A percentile compares a stretch with the other conserved stretches of the same genome.
These are phyloP conservation scores for Maccullochella peelii DNA, from an alignment of 2,113 vertebrate genomes.

Conservation along the genomic window DNA sequence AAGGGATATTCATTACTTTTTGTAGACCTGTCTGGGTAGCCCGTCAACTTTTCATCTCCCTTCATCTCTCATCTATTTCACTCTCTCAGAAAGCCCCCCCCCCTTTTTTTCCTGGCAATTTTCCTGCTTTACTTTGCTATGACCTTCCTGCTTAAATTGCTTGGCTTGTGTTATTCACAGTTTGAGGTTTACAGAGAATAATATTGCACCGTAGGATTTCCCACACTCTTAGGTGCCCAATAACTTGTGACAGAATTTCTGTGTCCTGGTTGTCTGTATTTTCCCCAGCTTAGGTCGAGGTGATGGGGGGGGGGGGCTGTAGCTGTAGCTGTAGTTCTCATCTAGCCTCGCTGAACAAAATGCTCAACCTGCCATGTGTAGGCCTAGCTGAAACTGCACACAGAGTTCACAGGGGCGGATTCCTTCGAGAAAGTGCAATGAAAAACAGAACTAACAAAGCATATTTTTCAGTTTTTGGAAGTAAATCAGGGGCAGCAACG, in stretches of 20 bases:
- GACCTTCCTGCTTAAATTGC: conserved; percentile 87
- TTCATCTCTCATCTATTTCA: conserved; percentile 87
- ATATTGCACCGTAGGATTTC: conserved; percentile 83
- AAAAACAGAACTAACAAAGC: conserved; percentile 50
- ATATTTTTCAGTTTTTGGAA: conserved; percentile 35
- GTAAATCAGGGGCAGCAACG: conserved; percentile 17
- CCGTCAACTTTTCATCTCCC: conserved; percentile 86
- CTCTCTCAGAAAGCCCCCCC: conserved; percentile 78
- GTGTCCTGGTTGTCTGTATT: conserved; percentile 75
- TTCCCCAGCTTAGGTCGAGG: conserved; percentile 71
- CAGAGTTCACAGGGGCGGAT: conserved; percentile 32
- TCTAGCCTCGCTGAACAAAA: conserved; percentile 63
- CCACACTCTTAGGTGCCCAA: conserved; percentile 84
- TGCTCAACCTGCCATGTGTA: conserved; percentile 35
- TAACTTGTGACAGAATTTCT: conserved; percentile 82
- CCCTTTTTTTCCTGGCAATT: conserved; percentile 71
- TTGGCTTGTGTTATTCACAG: conserved; percentile 87
- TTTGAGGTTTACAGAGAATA: conserved; percentile 85
- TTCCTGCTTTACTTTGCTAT: conserved; percentile 85
- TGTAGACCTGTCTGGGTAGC: conserved; percentile 83
- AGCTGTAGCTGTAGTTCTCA: conserved; percentile 69
- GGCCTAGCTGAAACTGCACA: conserved; percentile 42
- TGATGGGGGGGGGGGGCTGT: conserved; percentile 75
- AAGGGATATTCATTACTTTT: conserved; percentile 87
- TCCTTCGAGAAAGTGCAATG: conserved; percentile 35